Evolutionary conservation across 2,888 invertebrate genomes (phyloP), one percentile per base, ranked within the genome.

Genomic region (Chydorus sphaericus): DNA sequence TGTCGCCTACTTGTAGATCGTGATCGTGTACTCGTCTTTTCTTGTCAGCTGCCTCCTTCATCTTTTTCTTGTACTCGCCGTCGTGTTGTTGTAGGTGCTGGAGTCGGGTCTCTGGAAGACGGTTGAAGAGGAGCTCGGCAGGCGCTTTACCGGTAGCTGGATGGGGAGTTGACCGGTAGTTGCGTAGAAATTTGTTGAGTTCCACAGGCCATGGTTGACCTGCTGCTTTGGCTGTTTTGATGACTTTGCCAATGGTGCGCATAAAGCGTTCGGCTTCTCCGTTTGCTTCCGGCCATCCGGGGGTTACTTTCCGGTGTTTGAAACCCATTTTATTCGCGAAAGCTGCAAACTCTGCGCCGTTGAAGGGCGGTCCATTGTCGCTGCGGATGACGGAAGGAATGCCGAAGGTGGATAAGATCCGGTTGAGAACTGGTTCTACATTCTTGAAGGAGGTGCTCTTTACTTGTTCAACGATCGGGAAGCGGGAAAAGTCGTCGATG

Each of bases 251-350:
- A 7, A 66, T 59, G 49, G 60, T 62, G 28, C 57, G 61, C 56
- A 65, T 65, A 56, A 62, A 62, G 30, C 62, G 61, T 51, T 65
- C 65, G 1, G 64, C 65, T 53, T 62, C 62, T n/a, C 63, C 64
- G 59, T 66, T 66, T 30, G 63, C 53, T 54, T 58, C 59, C 3
- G 62, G 61, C 60, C 59, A 62, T 8, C 60, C 61, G 8, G 63
- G 62, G 4, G 56, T 61, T 1, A 59, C 59, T 14, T 57, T 51
- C 4, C 53, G 38, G 7, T 58, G 48, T 18, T 51, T 30, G 16
- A 63, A 60, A 36, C 59, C 59, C 18, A 58, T 28, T 31, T 49
- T 20, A n/a, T 55, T 8, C 6, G 54, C 37, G 28, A 54, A 54
- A 1, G 20, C 10, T 6, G 6, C 16, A 26, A 54, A 54, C 1